Evolutionary conservation across 2,888 invertebrate genomes (phyloP).

Genomic region (Watsonalla binaria): DNA sequence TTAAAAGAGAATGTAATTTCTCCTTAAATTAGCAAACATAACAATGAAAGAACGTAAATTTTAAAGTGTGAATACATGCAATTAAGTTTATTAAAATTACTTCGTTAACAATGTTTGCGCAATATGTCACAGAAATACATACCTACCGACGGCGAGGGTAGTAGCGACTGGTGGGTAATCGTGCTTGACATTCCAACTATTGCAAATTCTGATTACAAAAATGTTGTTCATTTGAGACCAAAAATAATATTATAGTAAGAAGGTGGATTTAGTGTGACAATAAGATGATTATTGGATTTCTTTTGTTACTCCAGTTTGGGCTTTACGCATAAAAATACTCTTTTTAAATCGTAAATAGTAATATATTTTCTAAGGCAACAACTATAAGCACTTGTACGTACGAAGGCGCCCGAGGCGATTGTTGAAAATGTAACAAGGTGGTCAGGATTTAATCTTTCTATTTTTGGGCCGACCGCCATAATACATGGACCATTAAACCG

Average conservation of each 20-base stretch:
- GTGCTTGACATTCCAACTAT: too few species aligned
- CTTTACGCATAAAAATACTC: background rate
- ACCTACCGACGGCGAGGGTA: background rate
- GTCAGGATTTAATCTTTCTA: slow-evolving; percentile 49
- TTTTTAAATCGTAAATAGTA: slow-evolving; percentile 12
- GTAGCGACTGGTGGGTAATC: too few species aligned
- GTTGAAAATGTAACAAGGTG: slow-evolving; percentile 52
- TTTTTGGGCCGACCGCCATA: slow-evolving; percentile 37
- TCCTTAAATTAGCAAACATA: background rate
- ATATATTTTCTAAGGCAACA: slow-evolving; percentile 10
- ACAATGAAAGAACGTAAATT: background rate
- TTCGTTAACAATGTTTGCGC: background rate
- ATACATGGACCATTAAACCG: slow-evolving; percentile 35
- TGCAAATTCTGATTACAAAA: too few species aligned
- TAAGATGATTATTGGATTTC: too few species aligned
- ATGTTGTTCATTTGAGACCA: too few species aligned
- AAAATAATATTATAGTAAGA: too few species aligned
- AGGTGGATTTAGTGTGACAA: too few species aligned
- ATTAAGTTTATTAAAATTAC: background rate
- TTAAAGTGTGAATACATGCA: background rate
- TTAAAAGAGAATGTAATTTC: background rate
- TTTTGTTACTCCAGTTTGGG: too few species aligned
- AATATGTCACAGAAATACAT: background rate
- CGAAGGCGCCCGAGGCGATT: slow-evolving; percentile 18
- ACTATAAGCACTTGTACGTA: slow-evolving; percentile 8